Conservation (phyloP, 2,888 invertebrate species). For the Lepidonotus clava region DNA sequence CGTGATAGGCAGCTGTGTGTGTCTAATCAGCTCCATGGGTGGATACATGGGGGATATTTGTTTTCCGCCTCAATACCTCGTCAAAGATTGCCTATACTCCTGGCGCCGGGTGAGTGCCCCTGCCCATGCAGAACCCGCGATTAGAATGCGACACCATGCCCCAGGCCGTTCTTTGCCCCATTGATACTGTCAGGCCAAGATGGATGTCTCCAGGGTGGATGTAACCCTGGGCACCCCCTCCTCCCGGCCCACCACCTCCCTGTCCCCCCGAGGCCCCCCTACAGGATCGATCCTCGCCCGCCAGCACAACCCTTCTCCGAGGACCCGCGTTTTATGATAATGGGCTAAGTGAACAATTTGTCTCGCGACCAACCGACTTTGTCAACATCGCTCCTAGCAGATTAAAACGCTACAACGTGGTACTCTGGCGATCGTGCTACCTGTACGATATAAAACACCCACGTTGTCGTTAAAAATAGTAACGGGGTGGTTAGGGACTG, state of each 20-base stretch:
- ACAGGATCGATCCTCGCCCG: neutral
- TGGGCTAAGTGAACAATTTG: neutral
- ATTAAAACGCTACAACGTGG: too few species aligned
- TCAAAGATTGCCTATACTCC: neutral
- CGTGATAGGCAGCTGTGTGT: too few species aligned
- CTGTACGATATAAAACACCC: too few species aligned
- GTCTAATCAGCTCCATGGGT: too few species aligned
- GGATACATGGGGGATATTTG: neutral
- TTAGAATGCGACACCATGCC: slow-evolving; percentile 23
- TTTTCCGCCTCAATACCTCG: neutral
- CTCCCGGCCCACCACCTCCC: neutral
- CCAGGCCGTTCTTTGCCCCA: neutral
- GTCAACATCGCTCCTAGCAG: too few species aligned
- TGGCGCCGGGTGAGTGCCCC: neutral
- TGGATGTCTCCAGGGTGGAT: neutral
- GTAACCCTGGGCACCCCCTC: neutral
- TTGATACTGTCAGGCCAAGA: neutral
- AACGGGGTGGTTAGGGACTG: too few species aligned
- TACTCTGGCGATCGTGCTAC: too few species aligned
- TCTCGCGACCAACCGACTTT: neutral
- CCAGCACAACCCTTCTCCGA: neutral
- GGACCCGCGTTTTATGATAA: neutral
- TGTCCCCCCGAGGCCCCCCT: neutral
- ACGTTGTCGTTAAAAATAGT: too few species aligned
- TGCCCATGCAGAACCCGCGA: neutral